Evolutionary conservation across 2,113 vertebrate species (phyloP), one percentile per base, ranked within the genome.

Genomic region (Anguilla rostrata): DNA sequence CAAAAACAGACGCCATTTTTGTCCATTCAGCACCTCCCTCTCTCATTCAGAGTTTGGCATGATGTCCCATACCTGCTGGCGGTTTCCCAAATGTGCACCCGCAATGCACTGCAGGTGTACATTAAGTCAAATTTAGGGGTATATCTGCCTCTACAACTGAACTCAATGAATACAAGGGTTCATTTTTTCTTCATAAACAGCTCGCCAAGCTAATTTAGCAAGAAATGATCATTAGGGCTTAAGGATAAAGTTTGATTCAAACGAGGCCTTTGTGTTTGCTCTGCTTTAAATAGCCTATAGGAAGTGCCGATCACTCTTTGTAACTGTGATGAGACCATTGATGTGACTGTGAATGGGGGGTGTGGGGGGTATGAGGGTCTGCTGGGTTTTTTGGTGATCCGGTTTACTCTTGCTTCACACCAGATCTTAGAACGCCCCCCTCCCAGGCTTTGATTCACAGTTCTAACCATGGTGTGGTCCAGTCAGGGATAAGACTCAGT

Each of bases 21-120:
- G n/a, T 18, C 84, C 34, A 75, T 34, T 9, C 26, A 75, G 66
- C 66, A 75, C 66, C 9, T 75, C 66, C 66, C 22, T 63, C 22
- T 22, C 60, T 75, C n/a, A 75, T 12, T 5, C 2, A n/a, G 3
- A 71, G 63, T 16, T 20, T 29, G 20, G 11, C 66, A 20, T 41
- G 20, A 39, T 8, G 49, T 20, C 40, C 16, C 20, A 78, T 43
- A 49, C 7, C 16, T 84, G 83, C 63, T 8, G 39, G 20, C 63
- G 15, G 43, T 2, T 29, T 26, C 84, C 43, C 71, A 53, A 40
- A 53, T 29, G 29, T n/a, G 20, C 20, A 20, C 84, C 84, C 46
- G 79, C 84, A 79, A 80, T 56, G 84, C 43, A 57, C 46, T 83
- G 82, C 11, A 56, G 71, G 12, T 40, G 60, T 53, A 84, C 5